Evolutionary conservation across 2,888 invertebrate genomes (phyloP).

Genomic region (Rhorus exstirpatorius): DNA sequence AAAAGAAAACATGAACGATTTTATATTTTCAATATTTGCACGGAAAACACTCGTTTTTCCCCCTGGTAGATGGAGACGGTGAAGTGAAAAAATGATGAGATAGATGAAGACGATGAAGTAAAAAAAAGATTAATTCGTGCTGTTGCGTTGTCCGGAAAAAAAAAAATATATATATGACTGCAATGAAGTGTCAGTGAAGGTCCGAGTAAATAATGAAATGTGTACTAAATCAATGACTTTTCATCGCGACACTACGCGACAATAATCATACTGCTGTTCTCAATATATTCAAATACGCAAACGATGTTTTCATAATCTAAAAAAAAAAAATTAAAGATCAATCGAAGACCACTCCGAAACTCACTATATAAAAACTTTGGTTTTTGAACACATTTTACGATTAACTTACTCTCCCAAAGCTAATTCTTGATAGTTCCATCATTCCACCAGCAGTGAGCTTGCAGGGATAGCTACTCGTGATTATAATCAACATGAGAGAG

Average conservation of each 20-base stretch:
- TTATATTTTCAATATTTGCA: too few relatives aligned
- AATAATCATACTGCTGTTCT: constrained; percentile 23
- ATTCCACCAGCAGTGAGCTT: constrained; percentile 46
- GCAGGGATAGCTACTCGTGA: constrained; percentile 48
- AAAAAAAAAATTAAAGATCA: not conserved
- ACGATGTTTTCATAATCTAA: constrained; percentile 57
- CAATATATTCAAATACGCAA: constrained; percentile 60
- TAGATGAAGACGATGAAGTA: too few relatives aligned
- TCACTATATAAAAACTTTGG: not conserved
- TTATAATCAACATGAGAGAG: constrained; percentile 61
- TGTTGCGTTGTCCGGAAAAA: too few relatives aligned
- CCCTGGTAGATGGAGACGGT: too few relatives aligned
- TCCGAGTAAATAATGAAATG: too few relatives aligned
- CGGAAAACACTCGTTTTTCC: too few relatives aligned
- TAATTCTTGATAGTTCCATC: constrained; percentile 55
- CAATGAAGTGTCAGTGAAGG: too few relatives aligned
- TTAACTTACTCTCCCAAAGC: constrained; percentile 50
- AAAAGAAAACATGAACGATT: too few relatives aligned
- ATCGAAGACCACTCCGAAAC: not conserved
- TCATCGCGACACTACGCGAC: not conserved
- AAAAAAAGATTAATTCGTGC: too few relatives aligned
- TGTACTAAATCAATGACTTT: not conserved
- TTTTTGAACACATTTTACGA: not conserved
- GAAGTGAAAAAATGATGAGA: too few relatives aligned
- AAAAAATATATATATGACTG: too few relatives aligned